Evolutionary conservation across 2,888 invertebrate genomes (phyloP).

Genomic region (Drosophila gaucha): DNA sequence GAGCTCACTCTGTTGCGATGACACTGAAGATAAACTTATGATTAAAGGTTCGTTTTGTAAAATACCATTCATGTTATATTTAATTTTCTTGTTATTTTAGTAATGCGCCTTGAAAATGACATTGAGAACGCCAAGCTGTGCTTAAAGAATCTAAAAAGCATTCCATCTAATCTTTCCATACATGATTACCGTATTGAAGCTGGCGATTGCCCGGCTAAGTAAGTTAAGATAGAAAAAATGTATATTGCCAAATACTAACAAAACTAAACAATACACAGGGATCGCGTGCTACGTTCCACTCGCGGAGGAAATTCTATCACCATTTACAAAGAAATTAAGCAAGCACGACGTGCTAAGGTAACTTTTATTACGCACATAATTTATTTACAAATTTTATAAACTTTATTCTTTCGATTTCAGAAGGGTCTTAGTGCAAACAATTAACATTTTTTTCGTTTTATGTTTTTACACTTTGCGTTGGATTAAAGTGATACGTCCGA

Average conservation of each 20-base stretch:
- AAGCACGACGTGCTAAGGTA: constrained; percentile 36
- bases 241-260: background rate
- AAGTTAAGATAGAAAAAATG: background rate
- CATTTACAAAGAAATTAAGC: constrained; percentile 36
- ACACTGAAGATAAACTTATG: constrained; percentile 78
- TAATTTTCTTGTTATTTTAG: constrained; percentile 49
- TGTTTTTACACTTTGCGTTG: constrained; percentile 16
- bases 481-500: constrained; percentile 21
- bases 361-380: background rate
- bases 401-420: constrained; percentile 8
- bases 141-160: constrained; percentile 67
- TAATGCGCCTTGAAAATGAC: constrained; percentile 79
- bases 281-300: constrained; percentile 19
- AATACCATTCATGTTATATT: background rate
- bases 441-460: constrained; percentile 5
- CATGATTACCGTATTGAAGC: constrained; percentile 44
- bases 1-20: constrained; percentile 69
- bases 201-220: constrained; percentile 47
- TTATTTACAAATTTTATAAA: no score
- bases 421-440: constrained; percentile 2
- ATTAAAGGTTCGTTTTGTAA: constrained; percentile 73
- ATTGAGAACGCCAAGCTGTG: constrained; percentile 77
- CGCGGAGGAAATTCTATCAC: constrained; percentile 29
- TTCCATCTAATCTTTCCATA: constrained; percentile 60
- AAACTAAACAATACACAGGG: constrained; percentile 10